Base-by-base conservation (phyloP, 2,888 invertebrate genomes). In the Fragum whitleyi region DNA sequence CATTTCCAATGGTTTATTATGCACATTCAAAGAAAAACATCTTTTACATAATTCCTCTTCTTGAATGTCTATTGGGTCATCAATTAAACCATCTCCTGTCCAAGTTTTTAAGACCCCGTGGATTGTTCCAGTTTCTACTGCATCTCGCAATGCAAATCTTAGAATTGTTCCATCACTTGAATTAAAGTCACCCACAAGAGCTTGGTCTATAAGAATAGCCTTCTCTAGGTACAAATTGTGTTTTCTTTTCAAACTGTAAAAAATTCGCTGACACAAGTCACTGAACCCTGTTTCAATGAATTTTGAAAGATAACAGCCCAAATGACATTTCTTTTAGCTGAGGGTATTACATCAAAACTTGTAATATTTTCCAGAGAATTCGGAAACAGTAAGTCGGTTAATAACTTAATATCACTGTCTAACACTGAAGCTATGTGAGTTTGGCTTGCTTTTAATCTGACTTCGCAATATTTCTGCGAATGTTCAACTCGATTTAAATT, bases 271-370 rank as follows among this genome's bases (percentile, higher is more conserved):
- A 21, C 71, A 77, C n/a, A 77, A 16, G 23, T 71, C 71, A 55
- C 55, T 1, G 16, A 77, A 77, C 39, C 26, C 28, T 0, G 39
- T 53, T 65, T 77, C 53, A 3, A 71, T 19, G 23, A 3, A 23
- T 16, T 65, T 26, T 77, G 65, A 21, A 39, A 16, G 28, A 77
- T n/a, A 29, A 71, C 71, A 71, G 57, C 67, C 71, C 71, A 77
- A 26, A 77, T 39, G 7, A 16, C 32, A 53, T 77, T 77, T 39
- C 14, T 53, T 26, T 55, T 39, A 39, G 23, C 28, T 29, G 71
- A 71, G 39, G 51, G n/a, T 77, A 62, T 65, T 14, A 77, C 23
- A 55, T 77, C 77, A 65, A 77, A 77, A 51, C 65, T 23, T 23
- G 65, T 39, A n/a, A 62, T 55, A 65, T 62, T 59, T 36, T 28